These are phyloP conservation scores for Craseonycteris thonglongyai DNA, from an alignment of 2,113 vertebrate species.

Conservation along the genomic window DNA sequence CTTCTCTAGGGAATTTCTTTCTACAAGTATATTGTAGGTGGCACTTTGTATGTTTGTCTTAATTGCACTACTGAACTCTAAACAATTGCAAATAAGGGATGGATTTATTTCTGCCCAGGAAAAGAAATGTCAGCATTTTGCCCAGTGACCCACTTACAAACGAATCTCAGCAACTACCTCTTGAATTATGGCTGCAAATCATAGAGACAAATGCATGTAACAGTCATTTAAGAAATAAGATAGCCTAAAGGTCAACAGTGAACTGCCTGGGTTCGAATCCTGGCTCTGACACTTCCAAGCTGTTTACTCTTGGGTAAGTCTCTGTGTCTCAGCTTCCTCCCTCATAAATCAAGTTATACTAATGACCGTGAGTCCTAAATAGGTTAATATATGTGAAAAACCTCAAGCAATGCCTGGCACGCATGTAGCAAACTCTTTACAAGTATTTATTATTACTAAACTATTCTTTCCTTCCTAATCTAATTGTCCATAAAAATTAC, in stretches of 20 bases:
- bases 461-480: background rate
- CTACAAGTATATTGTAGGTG: background rate
- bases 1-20: background rate
- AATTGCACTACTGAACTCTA: background rate
- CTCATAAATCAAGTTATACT: background rate
- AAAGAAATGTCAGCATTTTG: background rate
- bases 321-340: background rate
- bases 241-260: background rate
- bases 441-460: background rate
- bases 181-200: background rate
- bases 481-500: background rate
- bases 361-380: background rate
- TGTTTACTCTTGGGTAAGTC: background rate
- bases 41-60: background rate
- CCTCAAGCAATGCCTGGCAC: background rate
- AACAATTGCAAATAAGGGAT: background rate
- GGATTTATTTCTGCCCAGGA: background rate
- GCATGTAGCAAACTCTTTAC: background rate
- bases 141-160: background rate
- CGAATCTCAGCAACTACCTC: background rate
- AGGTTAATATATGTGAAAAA: background rate
- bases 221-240: background rate
- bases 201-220: background rate
- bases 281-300: background rate
- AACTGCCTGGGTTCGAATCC: background rate